Conservation (phyloP, 2,113 vertebrate species). For the Ictalurus punctatus region DNA sequence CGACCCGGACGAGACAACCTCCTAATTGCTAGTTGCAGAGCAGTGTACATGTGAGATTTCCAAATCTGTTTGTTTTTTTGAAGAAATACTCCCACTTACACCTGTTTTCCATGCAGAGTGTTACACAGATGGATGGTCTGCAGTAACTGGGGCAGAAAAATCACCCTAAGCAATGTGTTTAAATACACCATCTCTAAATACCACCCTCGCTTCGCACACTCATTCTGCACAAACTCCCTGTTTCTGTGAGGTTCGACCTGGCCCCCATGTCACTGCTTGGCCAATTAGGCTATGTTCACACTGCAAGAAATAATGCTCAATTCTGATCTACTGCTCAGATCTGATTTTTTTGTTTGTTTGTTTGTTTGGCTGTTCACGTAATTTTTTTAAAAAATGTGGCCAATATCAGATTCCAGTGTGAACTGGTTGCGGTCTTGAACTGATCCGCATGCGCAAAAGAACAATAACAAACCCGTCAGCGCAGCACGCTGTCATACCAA, state of each 20-base stretch:
- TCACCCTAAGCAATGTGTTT: conserved; percentile 15
- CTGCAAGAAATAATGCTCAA: too few species aligned
- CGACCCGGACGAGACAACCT: not conserved
- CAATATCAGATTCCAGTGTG: too few species aligned
- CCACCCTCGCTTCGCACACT: not conserved
- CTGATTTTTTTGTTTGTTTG: too few species aligned
- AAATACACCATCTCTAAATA: conserved; percentile 25
- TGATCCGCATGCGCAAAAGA: too few species aligned
- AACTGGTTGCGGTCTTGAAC: too few species aligned
- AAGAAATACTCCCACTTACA: conserved; percentile 27
- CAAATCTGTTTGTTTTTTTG: conserved; percentile 10
- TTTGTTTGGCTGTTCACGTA: too few species aligned
- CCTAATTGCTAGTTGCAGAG: conserved; percentile 16
- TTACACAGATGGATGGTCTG: conserved; percentile 30
- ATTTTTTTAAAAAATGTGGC: too few species aligned
- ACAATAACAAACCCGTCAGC: too few species aligned
- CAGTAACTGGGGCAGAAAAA: conserved; percentile 18
- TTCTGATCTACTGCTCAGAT: too few species aligned
- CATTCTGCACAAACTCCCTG: not conserved
- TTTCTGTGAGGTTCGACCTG: not conserved
- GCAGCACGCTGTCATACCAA: too few species aligned
- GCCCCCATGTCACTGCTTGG: not conserved
- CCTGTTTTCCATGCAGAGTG: conserved; percentile 30
- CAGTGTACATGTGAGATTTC: conserved; percentile 9
- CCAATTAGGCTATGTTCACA: not conserved